Base-by-base conservation (phyloP, 2,113 vertebrate species). In the Takifugu flavidus region DNA sequence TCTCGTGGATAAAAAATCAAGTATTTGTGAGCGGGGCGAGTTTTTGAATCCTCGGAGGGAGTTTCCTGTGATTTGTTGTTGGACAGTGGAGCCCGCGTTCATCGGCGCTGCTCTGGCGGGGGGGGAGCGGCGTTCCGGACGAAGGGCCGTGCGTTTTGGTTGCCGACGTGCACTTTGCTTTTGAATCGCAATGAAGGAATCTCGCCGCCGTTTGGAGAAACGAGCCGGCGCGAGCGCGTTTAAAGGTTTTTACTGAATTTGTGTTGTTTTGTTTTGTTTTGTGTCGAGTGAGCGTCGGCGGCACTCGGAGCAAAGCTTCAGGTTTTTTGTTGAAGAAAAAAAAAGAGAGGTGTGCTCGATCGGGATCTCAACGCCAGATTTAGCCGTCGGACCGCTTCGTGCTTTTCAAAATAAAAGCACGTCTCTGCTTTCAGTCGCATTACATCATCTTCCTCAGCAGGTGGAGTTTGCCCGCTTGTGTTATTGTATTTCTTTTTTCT, bases 151-250 rank as follows among this genome's bases (percentile, higher is more conserved):
- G 53, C 42, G 12, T 62, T 67, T 71, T 55, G n/a, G 59, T 72
- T 67, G 67, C 77, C 68, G 10, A 65, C 3, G 51, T 79, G 74
- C 78, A 82, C 68, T 75, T 72, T 76, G 74, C 51, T 6, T 75
- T 80, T 61, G 53, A 45, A 26, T 68, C 39, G 1, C 52, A 10
- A 26, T 43, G 70, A 84, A 63, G 73, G 68, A 81, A 56, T 1
- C 46, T 28, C 49, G 66, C 34, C 7, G 34, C 34, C 20, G 6
- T 45, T 53, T 49, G 29, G 69, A 58, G 54, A 59, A 58, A 20
- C 72, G 79, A 28, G 13, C 59, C 62, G 42, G 73, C 73, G 69
- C 72, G 72, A 69, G 54, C 52, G 80, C 50, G 62, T 67, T 49
- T 3, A n/a, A 25, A 59, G 75, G 70, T 85, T 66, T 84, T 75